These are phyloP conservation scores for Pteromalus puparum DNA, from an alignment of 1,140 invertebrate genomes.

Conservation along the genomic window DNA sequence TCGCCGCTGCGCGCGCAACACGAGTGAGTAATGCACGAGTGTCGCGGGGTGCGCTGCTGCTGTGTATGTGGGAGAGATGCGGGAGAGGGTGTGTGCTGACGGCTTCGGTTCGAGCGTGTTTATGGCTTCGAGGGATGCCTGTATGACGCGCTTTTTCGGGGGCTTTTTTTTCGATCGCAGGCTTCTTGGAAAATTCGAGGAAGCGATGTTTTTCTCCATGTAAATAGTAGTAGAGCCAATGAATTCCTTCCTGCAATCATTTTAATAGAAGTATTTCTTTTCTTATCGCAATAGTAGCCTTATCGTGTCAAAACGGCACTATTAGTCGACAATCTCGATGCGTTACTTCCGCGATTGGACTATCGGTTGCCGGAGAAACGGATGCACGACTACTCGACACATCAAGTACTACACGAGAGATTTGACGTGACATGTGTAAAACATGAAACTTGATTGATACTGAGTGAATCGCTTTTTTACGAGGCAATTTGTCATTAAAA, in stretches of 20 bases:
- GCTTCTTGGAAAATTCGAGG: no score
- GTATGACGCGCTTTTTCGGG: neutral
- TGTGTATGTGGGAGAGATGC: neutral
- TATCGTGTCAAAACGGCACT: neutral
- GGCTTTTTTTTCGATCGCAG: no score
- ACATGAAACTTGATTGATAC: neutral
- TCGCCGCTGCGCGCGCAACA: neutral
- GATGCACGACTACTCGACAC: neutral
- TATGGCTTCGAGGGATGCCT: neutral
- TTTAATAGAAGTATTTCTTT: no score
- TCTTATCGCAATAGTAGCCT: no score
- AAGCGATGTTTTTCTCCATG: no score
- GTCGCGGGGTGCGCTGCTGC: neutral
- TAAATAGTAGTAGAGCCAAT: no score
- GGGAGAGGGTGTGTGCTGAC: neutral
- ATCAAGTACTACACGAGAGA: no score
- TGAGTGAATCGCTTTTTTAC: no score
- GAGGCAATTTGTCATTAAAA: no score
- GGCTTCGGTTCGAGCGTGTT: neutral
- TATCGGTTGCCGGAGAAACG: neutral
- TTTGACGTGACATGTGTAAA: neutral
- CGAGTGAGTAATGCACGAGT: neutral
- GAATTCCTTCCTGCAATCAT: no score
- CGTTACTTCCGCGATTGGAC: neutral
- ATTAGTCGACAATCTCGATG: neutral